phyloP scores from a whole-genome alignment of 1,140 invertebrate species.

The Penaeus vannamei region DNA sequence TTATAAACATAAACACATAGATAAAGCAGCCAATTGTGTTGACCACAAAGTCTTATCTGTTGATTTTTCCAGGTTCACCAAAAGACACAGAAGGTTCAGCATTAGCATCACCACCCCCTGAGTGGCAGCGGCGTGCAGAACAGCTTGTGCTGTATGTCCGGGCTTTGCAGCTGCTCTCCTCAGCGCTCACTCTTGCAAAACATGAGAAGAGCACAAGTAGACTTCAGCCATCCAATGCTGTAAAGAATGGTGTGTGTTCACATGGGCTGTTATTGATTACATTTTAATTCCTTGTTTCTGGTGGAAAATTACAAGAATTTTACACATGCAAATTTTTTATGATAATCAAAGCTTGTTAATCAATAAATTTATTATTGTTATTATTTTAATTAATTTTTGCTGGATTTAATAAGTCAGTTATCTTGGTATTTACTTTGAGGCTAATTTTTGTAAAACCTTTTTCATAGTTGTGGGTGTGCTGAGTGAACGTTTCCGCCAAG shows the following conservation, averaged over 20 bases:
- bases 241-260: slow-evolving; percentile 83
- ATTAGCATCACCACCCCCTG: slow-evolving; percentile 61
- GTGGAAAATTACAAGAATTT: not conserved
- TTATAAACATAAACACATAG: not conserved
- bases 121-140: slow-evolving; percentile 80
- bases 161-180: slow-evolving; percentile 92
- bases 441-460: not conserved
- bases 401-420: too few species aligned
- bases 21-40: too few species aligned
- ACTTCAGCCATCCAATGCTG: slow-evolving; percentile 90
- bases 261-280: slow-evolving; percentile 67
- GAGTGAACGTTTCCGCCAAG: slow-evolving; percentile 91
- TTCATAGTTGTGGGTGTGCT: slow-evolving; percentile 85
- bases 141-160: slow-evolving; percentile 92
- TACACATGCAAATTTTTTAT: too few species aligned
- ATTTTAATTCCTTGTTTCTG: not conserved
- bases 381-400: too few species aligned
- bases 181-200: slow-evolving; percentile 90
- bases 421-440: too few species aligned
- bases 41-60: too few species aligned
- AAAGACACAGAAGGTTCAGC: slow-evolving; percentile 52
- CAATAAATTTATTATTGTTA: too few species aligned
- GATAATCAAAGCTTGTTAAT: too few species aligned
- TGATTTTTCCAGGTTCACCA: slow-evolving; percentile 48
- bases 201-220: slow-evolving; percentile 86